phyloP scores from a whole-genome alignment of 2,888 invertebrate species.

The Dicroscelio sp. region DNA sequence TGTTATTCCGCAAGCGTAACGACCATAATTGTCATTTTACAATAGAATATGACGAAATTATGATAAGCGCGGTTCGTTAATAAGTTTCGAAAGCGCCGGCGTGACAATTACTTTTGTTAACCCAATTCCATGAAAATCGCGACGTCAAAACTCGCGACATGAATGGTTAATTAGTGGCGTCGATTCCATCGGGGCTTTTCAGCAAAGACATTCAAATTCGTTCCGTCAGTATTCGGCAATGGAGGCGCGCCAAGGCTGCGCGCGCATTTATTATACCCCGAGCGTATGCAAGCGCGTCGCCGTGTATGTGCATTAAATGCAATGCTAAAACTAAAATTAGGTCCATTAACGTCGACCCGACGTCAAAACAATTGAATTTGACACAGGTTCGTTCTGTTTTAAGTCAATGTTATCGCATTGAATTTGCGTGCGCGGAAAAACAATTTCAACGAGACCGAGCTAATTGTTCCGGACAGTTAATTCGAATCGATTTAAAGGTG shows the following conservation, averaged over 20 bases:
- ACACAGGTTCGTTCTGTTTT: constrained; percentile 49
- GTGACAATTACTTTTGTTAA: constrained; percentile 70
- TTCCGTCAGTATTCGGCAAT: constrained; percentile 57
- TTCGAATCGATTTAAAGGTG: not conserved
- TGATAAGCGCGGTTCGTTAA: not conserved
- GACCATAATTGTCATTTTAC: not conserved
- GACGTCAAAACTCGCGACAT: constrained; percentile 59
- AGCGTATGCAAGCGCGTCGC: constrained; percentile 5
- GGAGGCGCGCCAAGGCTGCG: constrained; percentile 62
- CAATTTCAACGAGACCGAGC: constrained; percentile 21
- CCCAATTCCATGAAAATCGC: constrained; percentile 73
- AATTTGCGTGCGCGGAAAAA: constrained; percentile 50
- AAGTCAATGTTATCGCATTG: constrained; percentile 73
- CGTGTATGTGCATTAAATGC: constrained; percentile 60
- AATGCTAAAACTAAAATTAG: constrained; percentile 77
- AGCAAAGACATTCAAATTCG: constrained; percentile 64
- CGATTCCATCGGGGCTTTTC: constrained; percentile 31
- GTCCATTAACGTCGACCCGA: constrained; percentile 61
- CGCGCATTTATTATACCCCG: constrained; percentile 50
- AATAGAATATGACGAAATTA: not conserved
- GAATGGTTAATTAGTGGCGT: constrained; percentile 68
- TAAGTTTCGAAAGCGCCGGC: constrained; percentile 21
- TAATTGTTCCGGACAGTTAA: constrained; percentile 15
- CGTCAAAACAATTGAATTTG: constrained; percentile 71
- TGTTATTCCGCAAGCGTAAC: not conserved